Conservation (phyloP, 1,140 invertebrate species). For the Ridgeia piscesae region DNA sequence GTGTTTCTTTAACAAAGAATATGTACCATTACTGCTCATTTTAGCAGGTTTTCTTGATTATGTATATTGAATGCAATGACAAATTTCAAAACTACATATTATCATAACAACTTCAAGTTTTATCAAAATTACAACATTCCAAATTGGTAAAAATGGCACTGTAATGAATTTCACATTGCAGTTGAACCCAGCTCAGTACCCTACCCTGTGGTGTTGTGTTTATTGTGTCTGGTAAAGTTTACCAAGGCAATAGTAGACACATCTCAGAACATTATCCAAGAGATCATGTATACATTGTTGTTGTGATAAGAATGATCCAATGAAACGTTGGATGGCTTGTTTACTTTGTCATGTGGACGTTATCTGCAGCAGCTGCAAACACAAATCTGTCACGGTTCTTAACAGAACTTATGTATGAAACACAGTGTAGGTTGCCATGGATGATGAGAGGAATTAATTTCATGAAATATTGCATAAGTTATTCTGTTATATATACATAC, state of each 20-base stretch:
- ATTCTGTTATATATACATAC: too few relatives aligned
- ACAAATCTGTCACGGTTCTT: not conserved
- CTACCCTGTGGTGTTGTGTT: not conserved
- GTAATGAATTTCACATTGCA: not conserved
- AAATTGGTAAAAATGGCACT: not conserved
- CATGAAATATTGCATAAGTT: not conserved
- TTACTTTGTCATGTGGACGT: not conserved
- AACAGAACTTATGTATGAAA: not conserved
- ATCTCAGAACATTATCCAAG: not conserved
- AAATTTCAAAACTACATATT: not conserved
- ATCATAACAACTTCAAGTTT: not conserved
- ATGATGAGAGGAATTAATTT: not conserved
- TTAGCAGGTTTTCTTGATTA: not conserved
- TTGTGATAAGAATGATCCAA: not conserved
- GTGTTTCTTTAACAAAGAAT: not conserved
- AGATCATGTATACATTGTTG: not conserved
- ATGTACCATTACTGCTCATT: not conserved
- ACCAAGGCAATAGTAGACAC: not conserved
- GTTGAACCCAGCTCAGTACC: not conserved
- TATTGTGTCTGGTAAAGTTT: not conserved
- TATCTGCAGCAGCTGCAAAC: not conserved
- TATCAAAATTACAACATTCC: not conserved
- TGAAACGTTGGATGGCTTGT: not conserved
- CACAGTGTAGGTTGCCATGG: not conserved
- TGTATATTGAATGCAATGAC: not conserved